phyloP scores from a whole-genome alignment of 23 tunicate genomes.

The Ciona savignyi region DNA sequence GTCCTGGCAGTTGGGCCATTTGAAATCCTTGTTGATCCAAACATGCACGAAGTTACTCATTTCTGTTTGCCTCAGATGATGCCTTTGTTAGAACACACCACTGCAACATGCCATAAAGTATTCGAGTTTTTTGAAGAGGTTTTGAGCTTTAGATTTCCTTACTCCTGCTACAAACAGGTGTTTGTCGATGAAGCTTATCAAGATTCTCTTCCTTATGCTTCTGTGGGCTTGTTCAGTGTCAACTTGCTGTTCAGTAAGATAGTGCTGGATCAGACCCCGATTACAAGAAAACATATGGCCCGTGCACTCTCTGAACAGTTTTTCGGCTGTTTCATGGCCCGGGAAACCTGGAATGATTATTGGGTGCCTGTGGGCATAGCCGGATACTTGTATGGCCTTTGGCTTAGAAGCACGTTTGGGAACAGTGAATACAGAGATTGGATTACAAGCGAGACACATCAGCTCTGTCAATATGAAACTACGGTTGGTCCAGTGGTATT shows the following conservation, averaged over 20 bases:
- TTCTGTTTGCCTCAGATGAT: slow-evolving; percentile 86
- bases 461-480: slow-evolving; percentile 65
- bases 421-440: slow-evolving; percentile 93
- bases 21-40: slow-evolving; percentile 84
- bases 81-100: slow-evolving; percentile 68
- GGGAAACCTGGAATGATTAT: slow-evolving; percentile 87
- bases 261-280: slow-evolving; percentile 80
- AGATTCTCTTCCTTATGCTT: slow-evolving; percentile 58
- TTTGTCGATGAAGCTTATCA: slow-evolving; percentile 84
- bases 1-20: slow-evolving; percentile 90
- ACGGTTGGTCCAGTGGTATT: slow-evolving; percentile 47
- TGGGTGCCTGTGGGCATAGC: slow-evolving; percentile 95
- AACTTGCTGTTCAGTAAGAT: slow-evolving; percentile 79
- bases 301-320: slow-evolving; percentile 76
- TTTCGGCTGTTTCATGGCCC: slow-evolving; percentile 98
- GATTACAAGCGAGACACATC: slow-evolving; percentile 62
- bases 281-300: slow-evolving; percentile 85
- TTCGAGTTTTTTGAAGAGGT: slow-evolving; percentile 96
- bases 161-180: slow-evolving; percentile 94
- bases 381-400: slow-evolving; percentile 87
- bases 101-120: slow-evolving; percentile 70
- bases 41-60: slow-evolving; percentile 97
- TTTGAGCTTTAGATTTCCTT: slow-evolving; percentile 93
- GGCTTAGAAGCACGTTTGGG: slow-evolving; percentile 94
- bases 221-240: slow-evolving; percentile 70